Percentiles rank a stretch among this genome's conserved stretches.
These are phyloP conservation scores for Raphicerus campestris DNA, from an alignment of 2,113 vertebrate genomes.

Conservation along the genomic window DNA sequence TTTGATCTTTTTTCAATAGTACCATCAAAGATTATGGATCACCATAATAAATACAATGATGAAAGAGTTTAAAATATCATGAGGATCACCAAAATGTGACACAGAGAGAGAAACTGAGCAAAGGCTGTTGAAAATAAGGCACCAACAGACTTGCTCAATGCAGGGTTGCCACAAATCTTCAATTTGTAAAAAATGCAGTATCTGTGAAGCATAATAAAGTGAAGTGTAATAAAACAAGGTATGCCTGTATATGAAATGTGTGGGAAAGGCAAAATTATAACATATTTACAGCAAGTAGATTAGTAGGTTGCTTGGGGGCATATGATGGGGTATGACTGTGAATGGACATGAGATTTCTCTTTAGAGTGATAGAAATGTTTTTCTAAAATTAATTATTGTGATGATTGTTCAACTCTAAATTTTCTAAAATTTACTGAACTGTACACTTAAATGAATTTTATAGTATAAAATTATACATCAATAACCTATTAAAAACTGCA, in stretches of 20 bases:
- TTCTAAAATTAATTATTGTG: not conserved
- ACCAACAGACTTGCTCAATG: not conserved
- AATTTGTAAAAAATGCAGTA: not conserved
- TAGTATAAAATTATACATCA: not conserved
- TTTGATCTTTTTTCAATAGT: not conserved
- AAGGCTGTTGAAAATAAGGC: not conserved
- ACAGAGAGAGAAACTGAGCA: not conserved
- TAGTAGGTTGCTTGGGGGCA: not conserved
- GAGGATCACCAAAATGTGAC: not conserved
- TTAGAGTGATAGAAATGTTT: not conserved
- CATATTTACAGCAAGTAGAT: not conserved
- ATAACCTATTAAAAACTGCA: not conserved
- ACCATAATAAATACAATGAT: not conserved
- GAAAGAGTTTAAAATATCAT: not conserved
- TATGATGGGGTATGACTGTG: not conserved
- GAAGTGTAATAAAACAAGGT: not conserved
- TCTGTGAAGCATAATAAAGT: not conserved
- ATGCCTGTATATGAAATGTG: not conserved
- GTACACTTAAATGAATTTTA: not conserved
- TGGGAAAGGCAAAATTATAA: not conserved
- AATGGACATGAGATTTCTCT: not conserved
- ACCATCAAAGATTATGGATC: not conserved
- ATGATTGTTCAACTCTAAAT: not conserved
- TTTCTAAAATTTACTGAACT: not conserved
- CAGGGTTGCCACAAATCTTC: not conserved